These are phyloP conservation scores for Polyploca ridens DNA, from an alignment of 2,888 invertebrate species.

Conservation along the genomic window DNA sequence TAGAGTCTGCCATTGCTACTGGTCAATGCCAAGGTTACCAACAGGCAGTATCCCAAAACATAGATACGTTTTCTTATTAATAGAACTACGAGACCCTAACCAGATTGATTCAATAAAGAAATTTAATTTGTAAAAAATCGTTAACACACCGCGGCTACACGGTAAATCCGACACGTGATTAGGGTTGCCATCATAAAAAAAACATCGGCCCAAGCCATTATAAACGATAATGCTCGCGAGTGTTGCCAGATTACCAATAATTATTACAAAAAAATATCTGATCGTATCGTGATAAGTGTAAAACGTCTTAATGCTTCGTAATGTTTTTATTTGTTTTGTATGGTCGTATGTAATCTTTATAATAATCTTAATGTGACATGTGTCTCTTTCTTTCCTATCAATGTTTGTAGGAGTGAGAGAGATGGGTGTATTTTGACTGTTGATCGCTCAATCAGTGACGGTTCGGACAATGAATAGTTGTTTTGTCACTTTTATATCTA, in stretches of 20 bases:
- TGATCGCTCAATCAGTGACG: slow-evolving; percentile 71
- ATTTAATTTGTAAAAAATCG: slow-evolving; percentile 67
- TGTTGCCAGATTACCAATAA: slow-evolving; percentile 84
- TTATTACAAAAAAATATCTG: slow-evolving; percentile 75
- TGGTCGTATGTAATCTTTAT: slow-evolving; percentile 58
- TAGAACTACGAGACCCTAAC: slow-evolving; percentile 39
- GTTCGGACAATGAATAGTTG: slow-evolving; percentile 49
- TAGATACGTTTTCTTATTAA: slow-evolving; percentile 11
- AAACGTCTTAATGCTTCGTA: slow-evolving; percentile 81
- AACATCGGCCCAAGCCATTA: slow-evolving; percentile 75
- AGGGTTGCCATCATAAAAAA: slow-evolving; percentile 79
- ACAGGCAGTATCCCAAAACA: too few relatives aligned
- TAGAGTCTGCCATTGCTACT: too few relatives aligned
- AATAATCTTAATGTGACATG: slow-evolving; percentile 68
- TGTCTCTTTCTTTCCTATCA: slow-evolving; percentile 48
- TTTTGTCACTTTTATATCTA: slow-evolving; percentile 59
- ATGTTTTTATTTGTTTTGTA: slow-evolving; percentile 81
- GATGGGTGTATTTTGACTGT: slow-evolving; percentile 64
- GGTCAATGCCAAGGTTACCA: too few relatives aligned
- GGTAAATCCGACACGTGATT: slow-evolving; percentile 82
- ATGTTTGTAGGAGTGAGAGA: slow-evolving; percentile 39
- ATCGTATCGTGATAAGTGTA: slow-evolving; percentile 76
- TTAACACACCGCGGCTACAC: slow-evolving; percentile 66
- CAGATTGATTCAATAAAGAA: slow-evolving; percentile 64
- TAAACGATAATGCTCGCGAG: slow-evolving; percentile 65